Conservation (phyloP, 2,113 vertebrate species). For the Sitta europaea region DNA sequence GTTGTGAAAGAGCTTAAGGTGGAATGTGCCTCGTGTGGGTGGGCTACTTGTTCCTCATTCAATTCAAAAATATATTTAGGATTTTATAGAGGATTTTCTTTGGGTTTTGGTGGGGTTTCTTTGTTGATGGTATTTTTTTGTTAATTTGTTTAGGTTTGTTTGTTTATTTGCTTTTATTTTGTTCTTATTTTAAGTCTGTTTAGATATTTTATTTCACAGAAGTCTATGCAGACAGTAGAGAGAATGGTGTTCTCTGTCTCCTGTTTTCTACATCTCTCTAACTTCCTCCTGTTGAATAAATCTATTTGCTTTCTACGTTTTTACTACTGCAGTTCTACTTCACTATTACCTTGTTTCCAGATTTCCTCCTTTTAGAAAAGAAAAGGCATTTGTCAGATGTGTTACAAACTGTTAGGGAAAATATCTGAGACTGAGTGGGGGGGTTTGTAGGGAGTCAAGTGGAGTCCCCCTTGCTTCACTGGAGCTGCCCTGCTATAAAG, state of each 20-base stretch:
- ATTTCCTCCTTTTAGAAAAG: not conserved
- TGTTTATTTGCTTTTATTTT: not conserved
- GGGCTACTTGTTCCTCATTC: not conserved
- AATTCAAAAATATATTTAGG: not conserved
- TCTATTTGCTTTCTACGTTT: not conserved
- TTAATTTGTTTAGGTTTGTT: too few species aligned
- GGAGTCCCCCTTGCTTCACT: not conserved
- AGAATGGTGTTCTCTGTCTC: not conserved
- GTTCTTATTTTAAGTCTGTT: not conserved
- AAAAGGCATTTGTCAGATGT: not conserved
- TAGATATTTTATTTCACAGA: not conserved
- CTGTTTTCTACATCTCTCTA: not conserved
- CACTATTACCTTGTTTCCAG: not conserved
- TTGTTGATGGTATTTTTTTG: too few species aligned
- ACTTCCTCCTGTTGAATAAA: not conserved
- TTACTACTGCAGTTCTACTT: not conserved
- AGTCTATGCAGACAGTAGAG: not conserved
- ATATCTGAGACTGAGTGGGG: not conserved
- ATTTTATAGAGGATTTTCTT: not conserved
- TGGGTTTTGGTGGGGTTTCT: not conserved
- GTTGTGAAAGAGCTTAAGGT: too few species aligned
- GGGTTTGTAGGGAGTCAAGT: too few species aligned
- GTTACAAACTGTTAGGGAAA: not conserved
- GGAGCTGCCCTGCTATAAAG: rapidly evolving
- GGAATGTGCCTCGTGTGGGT: not conserved